Conservation (phyloP, 2,888 invertebrate species). For the Nysson spinosus region DNA sequence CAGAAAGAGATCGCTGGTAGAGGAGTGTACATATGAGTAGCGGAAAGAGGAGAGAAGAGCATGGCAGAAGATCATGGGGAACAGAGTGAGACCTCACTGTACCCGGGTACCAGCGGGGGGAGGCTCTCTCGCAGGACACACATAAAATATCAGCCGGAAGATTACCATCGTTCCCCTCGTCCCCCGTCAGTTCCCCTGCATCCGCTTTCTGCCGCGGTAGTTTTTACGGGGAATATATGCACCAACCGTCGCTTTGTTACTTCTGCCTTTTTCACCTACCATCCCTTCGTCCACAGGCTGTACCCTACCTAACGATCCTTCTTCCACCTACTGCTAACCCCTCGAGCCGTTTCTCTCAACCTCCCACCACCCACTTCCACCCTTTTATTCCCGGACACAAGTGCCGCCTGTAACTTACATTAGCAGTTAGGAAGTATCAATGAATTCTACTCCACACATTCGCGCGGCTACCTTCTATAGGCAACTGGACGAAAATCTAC, state of each 20-base stretch:
- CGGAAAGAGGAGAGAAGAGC: slow-evolving; percentile 14
- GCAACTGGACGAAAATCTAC: too few relatives aligned
- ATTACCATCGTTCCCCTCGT: slow-evolving; percentile 68
- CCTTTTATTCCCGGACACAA: slow-evolving; percentile 52
- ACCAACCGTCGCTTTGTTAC: slow-evolving; percentile 70
- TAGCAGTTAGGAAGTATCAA: slow-evolving; percentile 49
- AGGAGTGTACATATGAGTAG: slow-evolving; percentile 14
- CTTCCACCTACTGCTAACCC: slow-evolving; percentile 38
- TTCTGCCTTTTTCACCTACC: slow-evolving; percentile 44
- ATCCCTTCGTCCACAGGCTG: slow-evolving; percentile 33
- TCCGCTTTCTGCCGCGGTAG: slow-evolving; percentile 66
- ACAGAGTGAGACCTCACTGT: slow-evolving; percentile 12
- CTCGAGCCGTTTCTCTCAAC: slow-evolving; percentile 32
- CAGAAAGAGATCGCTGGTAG: slow-evolving; percentile 7
- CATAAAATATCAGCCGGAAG: slow-evolving; percentile 75
- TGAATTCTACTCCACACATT: slow-evolving; percentile 30
- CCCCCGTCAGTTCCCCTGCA: slow-evolving; percentile 61
- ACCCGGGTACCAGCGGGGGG: slow-evolving; percentile 35
- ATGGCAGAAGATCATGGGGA: slow-evolving; percentile 10
- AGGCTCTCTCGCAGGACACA: slow-evolving; percentile 66
- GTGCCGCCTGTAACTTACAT: slow-evolving; percentile 54
- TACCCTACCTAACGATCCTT: slow-evolving; percentile 43
- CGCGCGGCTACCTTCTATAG: slow-evolving; percentile 19
- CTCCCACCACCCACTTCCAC: slow-evolving; percentile 24
- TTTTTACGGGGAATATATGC: slow-evolving; percentile 70